Evolutionary conservation across 2,888 invertebrate genomes (phyloP).

Genomic region (Patella depressa): DNA sequence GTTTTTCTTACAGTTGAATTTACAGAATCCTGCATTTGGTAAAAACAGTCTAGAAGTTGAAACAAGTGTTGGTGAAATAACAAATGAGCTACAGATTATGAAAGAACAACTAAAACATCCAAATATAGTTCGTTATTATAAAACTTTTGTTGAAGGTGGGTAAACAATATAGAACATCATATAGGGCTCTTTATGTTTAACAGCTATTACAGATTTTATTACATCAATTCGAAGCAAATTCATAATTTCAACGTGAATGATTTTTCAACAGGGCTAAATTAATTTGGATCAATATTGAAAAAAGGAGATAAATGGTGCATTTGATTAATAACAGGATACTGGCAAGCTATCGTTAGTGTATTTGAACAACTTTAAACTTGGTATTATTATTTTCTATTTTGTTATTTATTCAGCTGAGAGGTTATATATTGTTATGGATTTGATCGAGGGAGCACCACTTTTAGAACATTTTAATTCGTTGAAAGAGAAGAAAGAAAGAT

Average conservation of each 20-base stretch:
- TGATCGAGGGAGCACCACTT: constrained; percentile 72
- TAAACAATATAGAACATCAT: neutral
- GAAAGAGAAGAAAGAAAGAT: constrained; percentile 70
- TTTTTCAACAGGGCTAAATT: too few relatives aligned
- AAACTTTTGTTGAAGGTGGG: constrained; percentile 71
- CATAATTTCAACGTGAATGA: too few relatives aligned
- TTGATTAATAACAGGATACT: neutral
- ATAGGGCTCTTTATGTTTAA: too few relatives aligned
- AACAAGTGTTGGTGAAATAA: constrained; percentile 71
- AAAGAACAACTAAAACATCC: constrained; percentile 72
- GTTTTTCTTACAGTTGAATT: constrained; percentile 58
- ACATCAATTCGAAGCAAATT: too few relatives aligned
- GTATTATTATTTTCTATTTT: neutral
- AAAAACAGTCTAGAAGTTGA: constrained; percentile 64
- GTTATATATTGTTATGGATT: constrained; percentile 73
- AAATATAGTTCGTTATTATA: constrained; percentile 72
- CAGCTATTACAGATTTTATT: too few relatives aligned
- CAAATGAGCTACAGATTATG: constrained; percentile 72
- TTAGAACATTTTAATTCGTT: constrained; percentile 72
- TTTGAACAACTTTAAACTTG: neutral
- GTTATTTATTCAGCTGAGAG: constrained; percentile 60
- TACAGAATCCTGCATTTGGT: constrained; percentile 62
- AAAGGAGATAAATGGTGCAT: neutral
- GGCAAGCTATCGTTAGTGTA: neutral
- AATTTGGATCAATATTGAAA: neutral